These are phyloP conservation scores for Drosophila phalerata DNA, from an alignment of 2,888 invertebrate species.

Conservation along the genomic window DNA sequence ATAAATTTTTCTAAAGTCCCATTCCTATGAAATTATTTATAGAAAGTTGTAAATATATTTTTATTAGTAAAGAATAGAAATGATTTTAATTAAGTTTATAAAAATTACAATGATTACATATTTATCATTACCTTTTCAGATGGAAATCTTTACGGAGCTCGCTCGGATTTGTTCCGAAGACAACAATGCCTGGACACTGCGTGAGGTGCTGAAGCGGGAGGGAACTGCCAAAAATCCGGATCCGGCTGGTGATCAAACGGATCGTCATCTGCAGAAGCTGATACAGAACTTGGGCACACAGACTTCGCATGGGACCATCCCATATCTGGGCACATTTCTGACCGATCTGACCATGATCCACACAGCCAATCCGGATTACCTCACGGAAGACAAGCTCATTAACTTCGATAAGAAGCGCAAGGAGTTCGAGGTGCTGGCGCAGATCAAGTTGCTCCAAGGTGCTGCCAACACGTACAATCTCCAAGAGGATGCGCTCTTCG, in stretches of 20 bases:
- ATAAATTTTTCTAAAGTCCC: no score
- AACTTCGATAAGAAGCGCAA: slow-evolving; percentile 99
- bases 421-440: slow-evolving; percentile 99
- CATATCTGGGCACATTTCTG: slow-evolving; percentile 98
- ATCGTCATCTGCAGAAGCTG: slow-evolving; percentile 93
- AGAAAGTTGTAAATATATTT: background rate
- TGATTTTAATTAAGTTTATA: background rate
- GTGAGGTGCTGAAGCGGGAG: slow-evolving; percentile 96
- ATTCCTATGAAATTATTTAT: no score
- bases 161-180: slow-evolving; percentile 99
- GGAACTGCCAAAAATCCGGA: slow-evolving; percentile 99
- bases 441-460: slow-evolving; percentile 96
- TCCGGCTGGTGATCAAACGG: slow-evolving; percentile 93
- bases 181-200: slow-evolving; percentile 97
- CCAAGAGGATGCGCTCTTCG: slow-evolving; percentile 93
- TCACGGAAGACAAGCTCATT: slow-evolving; percentile 91
- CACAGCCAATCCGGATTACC: slow-evolving; percentile 95
- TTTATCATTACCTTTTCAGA: slow-evolving; percentile 81
- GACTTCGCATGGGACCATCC: slow-evolving; percentile 97
- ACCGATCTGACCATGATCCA: slow-evolving; percentile 99
- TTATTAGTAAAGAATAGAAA: background rate
- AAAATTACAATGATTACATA: background rate
- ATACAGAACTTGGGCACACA: slow-evolving; percentile 91
- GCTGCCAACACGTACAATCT: slow-evolving; percentile 98
- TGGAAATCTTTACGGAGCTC: slow-evolving; percentile 96